Base-by-base conservation (phyloP, 2,888 invertebrate species). In the Steinernema scapterisci region DNA sequence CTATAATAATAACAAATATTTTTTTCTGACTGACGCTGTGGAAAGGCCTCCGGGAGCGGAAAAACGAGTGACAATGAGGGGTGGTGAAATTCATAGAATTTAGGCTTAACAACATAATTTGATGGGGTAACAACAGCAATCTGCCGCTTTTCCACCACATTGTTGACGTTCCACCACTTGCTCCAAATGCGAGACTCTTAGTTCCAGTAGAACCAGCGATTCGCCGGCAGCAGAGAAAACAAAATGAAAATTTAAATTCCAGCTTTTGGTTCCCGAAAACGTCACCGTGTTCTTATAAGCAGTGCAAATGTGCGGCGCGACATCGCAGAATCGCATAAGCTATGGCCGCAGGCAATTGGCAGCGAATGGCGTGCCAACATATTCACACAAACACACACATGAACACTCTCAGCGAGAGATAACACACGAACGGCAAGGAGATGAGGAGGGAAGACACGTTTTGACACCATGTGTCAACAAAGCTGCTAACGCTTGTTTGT, bases 341-440 rank as follows among this genome's bases (percentile, higher is more conserved):
- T 63, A 25, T 63, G 63, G 63, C 63, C 63, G 31, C 27, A 63
- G 38, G 63, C 63, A 63, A 63, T 31, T 63, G 63, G 63, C 63
- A 63, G 63, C 63, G 63, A 63, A 31, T 63, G 63, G 63, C 63
- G 63, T 63, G 63, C 63, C 63, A 63, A 63, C 21, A 63, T 38
- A 31, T 63, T 63, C 38, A 16, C 38, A 63, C 63, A 63, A 63
- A 63, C 63, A 63, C 63, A 52, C 52, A 63, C 63, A 63, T 63
- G 63, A 63, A 63, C 38, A 63, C 63, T 63, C 63, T 63, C 27
- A n/a, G 63, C 63, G 63, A 63, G 63, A 63, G 63, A 63, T 63
- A 63, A 63, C 31, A 63, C 52, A 7, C 21, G 63, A 63, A 52
- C 52, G 19, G 63, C 63, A 31, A 31, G 31, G 25, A 27, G 16